phyloP scores from a whole-genome alignment of 1,140 invertebrate genomes.

The Chrysomallon squamiferum region DNA sequence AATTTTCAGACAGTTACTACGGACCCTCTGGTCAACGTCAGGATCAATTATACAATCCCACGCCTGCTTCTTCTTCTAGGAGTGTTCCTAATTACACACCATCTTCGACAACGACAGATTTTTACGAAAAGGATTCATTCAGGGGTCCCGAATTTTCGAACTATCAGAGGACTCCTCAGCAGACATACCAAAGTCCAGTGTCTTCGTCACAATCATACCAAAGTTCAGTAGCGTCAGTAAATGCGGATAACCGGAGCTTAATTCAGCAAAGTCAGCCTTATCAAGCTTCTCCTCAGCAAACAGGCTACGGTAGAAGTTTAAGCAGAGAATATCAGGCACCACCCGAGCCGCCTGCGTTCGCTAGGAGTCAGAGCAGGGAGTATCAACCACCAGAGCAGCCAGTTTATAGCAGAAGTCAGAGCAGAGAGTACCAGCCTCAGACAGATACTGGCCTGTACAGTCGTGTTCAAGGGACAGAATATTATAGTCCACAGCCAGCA shows the following conservation, averaged over 20 bases:
- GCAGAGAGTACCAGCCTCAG: no score
- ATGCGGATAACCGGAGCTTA: not conserved
- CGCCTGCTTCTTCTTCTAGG: not conserved
- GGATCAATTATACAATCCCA: not conserved
- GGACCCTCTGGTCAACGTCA: not conserved
- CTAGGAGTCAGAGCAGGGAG: conserved; percentile 1
- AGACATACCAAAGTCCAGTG: not conserved
- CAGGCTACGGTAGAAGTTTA: no score
- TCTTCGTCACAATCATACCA: not conserved
- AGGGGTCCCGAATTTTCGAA: not conserved
- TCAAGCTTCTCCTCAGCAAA: no score
- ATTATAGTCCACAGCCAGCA: no score
- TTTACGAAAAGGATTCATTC: not conserved
- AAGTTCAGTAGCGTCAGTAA: not conserved
- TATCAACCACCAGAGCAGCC: not conserved
- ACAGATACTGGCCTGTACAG: no score
- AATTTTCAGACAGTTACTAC: no score
- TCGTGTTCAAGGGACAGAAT: no score
- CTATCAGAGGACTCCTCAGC: not conserved
- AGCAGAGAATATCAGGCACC: no score
- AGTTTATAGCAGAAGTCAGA: no score
- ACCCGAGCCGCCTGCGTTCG: not conserved
- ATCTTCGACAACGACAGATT: not conserved
- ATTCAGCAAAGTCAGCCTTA: no score
- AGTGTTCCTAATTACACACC: not conserved